These are phyloP conservation scores for Morelia viridis DNA, from an alignment of 2,797 vertebrate species.

Conservation along the genomic window DNA sequence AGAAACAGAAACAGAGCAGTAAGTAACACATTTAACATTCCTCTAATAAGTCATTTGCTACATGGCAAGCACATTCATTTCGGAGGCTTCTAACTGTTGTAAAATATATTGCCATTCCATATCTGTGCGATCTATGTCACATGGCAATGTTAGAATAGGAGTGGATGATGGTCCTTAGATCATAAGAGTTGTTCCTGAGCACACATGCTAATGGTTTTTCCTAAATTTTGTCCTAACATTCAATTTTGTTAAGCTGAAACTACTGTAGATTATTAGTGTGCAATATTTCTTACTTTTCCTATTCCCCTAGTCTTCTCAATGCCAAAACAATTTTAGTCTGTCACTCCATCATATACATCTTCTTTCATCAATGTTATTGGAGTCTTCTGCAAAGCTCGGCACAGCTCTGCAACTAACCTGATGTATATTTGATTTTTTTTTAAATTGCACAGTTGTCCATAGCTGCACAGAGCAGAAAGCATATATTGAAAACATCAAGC, in stretches of 20 bases:
- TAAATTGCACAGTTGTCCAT: not conserved
- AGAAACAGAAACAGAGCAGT: not conserved
- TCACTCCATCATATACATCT: not conserved
- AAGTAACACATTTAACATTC: not conserved
- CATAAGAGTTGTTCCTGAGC: not conserved
- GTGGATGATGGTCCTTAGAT: not conserved
- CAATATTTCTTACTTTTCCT: not conserved
- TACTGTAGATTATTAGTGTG: not conserved
- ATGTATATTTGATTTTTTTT: not conserved
- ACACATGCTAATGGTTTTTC: not conserved
- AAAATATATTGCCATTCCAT: not conserved
- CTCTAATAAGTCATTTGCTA: not conserved
- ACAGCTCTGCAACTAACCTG: no score
- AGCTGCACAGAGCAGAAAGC: not conserved
- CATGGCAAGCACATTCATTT: not conserved
- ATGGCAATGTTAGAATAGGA: not conserved
- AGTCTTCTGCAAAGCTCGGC: not conserved
- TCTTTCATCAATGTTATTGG: not conserved
- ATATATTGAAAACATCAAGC: not conserved
- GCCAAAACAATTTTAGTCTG: not conserved
- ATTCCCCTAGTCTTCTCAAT: not conserved
- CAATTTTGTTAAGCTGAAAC: not conserved
- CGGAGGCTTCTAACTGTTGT: not conserved
- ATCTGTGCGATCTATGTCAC: not conserved
- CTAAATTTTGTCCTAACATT: not conserved